A percentile compares a stretch with the other conserved stretches of the same genome.
Conservation (phyloP, 2,888 invertebrate species). For the Sinohyriopsis cumingii region DNA sequence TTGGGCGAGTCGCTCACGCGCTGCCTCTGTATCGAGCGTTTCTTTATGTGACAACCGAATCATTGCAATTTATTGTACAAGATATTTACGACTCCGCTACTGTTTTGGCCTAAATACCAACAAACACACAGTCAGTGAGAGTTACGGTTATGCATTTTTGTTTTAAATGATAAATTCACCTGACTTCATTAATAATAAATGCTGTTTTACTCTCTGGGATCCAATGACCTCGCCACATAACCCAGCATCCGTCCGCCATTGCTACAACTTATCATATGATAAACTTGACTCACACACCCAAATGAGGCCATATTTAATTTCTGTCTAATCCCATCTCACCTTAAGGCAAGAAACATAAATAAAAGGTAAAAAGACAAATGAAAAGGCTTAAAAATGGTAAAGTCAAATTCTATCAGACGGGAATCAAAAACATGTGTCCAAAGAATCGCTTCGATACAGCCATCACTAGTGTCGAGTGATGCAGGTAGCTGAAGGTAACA, state of each 20-base stretch:
- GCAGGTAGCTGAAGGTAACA: conserved; percentile 47
- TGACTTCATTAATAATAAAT: conserved; percentile 14
- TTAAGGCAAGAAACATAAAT: conserved; percentile 15
- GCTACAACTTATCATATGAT: conserved; percentile 41
- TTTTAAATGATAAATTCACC: conserved; percentile 8
- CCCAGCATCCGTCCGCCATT: conserved; percentile 44
- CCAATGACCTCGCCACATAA: conserved; percentile 16
- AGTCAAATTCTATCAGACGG: background rate
- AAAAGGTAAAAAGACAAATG: background rate
- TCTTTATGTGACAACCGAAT: conserved; percentile 1
- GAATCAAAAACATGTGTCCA: too few relatives aligned
- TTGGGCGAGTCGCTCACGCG: too few relatives aligned
- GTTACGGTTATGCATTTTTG: background rate
- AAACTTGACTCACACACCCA: conserved; percentile 31
- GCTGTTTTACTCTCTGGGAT: conserved; percentile 4
- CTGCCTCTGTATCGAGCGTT: too few relatives aligned
- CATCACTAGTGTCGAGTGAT: conserved; percentile 8
- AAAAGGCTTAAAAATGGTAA: background rate
- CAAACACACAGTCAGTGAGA: background rate
- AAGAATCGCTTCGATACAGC: background rate
- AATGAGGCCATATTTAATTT: conserved; percentile 37
- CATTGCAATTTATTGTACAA: conserved; percentile 1
- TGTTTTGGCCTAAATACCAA: conserved; percentile 1
- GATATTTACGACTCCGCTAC: conserved; percentile 6
- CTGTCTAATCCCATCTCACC: conserved; percentile 30